These are phyloP conservation scores for Teleogryllus oceanicus DNA, from an alignment of 2,888 invertebrate genomes.

Conservation along the genomic window DNA sequence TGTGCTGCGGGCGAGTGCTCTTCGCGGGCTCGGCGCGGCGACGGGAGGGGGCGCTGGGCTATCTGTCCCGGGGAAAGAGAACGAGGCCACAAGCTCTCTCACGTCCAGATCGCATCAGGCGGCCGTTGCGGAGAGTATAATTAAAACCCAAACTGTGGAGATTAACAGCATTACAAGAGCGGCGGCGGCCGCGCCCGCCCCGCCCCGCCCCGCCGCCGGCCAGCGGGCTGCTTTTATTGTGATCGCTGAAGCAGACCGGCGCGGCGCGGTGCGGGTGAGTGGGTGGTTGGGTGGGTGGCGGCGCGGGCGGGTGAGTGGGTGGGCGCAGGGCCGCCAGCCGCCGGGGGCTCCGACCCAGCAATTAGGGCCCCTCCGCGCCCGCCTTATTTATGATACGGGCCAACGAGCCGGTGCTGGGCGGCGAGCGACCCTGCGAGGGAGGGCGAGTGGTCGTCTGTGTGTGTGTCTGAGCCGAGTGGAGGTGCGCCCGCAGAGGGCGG, in stretches of 20 bases:
- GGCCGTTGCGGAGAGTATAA: constrained; percentile 18
- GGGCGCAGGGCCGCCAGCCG: constrained; percentile 20
- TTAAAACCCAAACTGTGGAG: constrained; percentile 18
- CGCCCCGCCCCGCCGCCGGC: not conserved
- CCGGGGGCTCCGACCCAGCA: constrained; percentile 20
- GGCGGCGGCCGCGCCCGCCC: not conserved
- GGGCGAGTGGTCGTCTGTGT: not conserved
- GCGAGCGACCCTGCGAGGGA: not conserved
- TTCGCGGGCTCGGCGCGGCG: not conserved
- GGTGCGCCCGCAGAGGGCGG: no score
- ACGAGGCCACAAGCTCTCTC: not conserved
- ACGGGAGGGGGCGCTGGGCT: not conserved
- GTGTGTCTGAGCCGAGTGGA: no score
- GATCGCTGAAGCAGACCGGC: constrained; percentile 18
- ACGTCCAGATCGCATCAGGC: constrained; percentile 18
- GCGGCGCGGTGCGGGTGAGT: not conserved
- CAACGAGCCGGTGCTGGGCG: constrained; percentile 2
- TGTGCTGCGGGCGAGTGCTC: no score
- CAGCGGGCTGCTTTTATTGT: constrained; percentile 18
- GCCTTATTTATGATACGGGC: constrained; percentile 18
- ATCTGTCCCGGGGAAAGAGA: constrained; percentile 4
- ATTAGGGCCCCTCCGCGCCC: constrained; percentile 19
- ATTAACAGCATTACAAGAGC: constrained; percentile 18
- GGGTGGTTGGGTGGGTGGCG: not conserved
- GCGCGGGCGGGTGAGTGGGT: not conserved